phyloP scores from a whole-genome alignment of 2,113 vertebrate species.

The Ellobius talpinus region DNA sequence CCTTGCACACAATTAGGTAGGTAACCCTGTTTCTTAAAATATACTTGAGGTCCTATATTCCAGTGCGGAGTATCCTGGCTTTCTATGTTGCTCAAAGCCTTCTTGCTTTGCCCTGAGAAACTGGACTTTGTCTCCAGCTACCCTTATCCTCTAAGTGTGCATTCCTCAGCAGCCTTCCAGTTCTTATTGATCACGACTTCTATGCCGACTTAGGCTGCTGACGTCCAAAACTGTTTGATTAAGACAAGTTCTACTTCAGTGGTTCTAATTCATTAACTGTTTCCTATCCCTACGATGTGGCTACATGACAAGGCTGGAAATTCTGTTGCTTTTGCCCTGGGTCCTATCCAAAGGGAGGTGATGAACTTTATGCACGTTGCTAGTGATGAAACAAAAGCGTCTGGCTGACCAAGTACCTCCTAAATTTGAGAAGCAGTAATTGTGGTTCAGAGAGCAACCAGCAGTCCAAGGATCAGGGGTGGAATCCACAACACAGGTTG shows the following conservation, averaged over 20 bases:
- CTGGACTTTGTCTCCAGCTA: slow-evolving; percentile 25
- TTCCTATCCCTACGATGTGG: slow-evolving; percentile 19
- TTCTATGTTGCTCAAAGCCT: slow-evolving; percentile 12
- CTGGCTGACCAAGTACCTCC: neutral
- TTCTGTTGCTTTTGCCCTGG: neutral
- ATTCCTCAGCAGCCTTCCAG: neutral
- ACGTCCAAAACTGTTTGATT: slow-evolving; percentile 53
- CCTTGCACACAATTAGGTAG: neutral
- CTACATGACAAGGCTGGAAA: neutral
- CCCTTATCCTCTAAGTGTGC: slow-evolving; percentile 21
- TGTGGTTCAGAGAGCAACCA: neutral
- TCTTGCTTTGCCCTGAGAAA: slow-evolving; percentile 9
- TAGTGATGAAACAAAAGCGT: neutral
- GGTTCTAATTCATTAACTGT: neutral
- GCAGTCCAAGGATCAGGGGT: neutral
- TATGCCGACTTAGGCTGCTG: neutral
- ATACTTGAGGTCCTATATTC: neutral
- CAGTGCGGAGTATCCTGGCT: neutral
- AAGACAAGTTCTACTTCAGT: slow-evolving; percentile 39
- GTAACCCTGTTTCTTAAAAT: neutral
- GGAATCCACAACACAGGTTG: neutral
- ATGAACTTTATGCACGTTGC: neutral
- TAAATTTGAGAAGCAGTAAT: neutral
- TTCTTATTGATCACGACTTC: slow-evolving; percentile 43
- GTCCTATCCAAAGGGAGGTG: neutral